phyloP scores from a whole-genome alignment of 2,797 vertebrate genomes.

The Gymnopithys bicolor region DNA sequence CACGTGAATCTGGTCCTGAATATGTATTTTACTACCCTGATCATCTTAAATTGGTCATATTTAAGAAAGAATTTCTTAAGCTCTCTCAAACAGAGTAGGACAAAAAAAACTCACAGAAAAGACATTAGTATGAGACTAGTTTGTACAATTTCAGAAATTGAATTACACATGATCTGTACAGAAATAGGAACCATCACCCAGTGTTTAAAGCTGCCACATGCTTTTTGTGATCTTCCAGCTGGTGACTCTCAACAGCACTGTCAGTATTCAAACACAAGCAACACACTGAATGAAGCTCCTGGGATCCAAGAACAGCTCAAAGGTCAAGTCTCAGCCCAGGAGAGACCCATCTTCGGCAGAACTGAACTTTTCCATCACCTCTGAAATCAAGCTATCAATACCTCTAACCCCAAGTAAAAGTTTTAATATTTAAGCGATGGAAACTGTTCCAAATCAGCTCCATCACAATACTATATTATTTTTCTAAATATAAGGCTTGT shows the following conservation, averaged over 20 bases:
- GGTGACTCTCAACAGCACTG: neutral
- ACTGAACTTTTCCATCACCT: neutral
- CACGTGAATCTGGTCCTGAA: neutral
- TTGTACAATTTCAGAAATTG: neutral
- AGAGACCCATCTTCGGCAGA: neutral
- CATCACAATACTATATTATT: neutral
- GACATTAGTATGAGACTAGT: neutral
- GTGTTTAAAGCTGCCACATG: neutral
- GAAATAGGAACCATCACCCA: neutral
- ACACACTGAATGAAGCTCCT: neutral
- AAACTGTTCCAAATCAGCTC: neutral
- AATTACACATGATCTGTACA: neutral
- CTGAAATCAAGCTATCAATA: neutral
- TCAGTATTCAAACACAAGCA: neutral
- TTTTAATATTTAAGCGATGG: neutral
- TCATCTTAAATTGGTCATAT: neutral
- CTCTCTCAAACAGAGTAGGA: neutral
- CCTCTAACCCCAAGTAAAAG: neutral
- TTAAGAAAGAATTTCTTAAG: neutral
- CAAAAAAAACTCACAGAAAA: neutral
- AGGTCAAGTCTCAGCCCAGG: neutral
- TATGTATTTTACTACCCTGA: neutral
- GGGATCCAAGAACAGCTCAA: fast-evolving
- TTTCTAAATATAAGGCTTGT: neutral
- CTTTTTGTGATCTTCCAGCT: neutral